Evolutionary conservation across 2,888 invertebrate species (phyloP), one percentile per base, ranked within the genome.

Genomic region (Pseudolycoriella hygida): DNA sequence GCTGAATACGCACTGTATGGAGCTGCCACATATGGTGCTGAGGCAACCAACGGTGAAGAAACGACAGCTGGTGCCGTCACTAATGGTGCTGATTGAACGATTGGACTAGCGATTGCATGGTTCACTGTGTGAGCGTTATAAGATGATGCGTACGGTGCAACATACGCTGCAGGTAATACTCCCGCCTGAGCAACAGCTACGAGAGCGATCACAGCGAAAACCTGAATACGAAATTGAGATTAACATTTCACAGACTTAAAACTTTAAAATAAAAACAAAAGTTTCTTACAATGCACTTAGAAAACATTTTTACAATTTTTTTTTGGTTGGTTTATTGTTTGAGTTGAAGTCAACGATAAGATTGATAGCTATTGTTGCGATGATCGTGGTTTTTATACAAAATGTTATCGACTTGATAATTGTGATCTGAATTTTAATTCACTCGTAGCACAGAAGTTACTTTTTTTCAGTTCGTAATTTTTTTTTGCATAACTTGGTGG

Each of bases 71-170:
- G 57, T 4, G 60, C 54, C 15, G 69, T 60, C 17, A 64, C 51
- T 2, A 58, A 55, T 18, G 64, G 59, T 12, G 62, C 57, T 10
- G 69, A 58, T 30, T 53, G 55, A 1, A 68, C 57, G 4, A 74
- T 70, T 1, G 82, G 82, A 10, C 77, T 69, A 18, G 81, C 80
- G 3, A 81, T 71, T 1, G 82, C 82, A 54, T 83, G 83, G 64
- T 82, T 80, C 46, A 83, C 70, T 17, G 76, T 68, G 54, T 81
- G 82, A 0, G 81, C 80, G 48, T 80, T 80, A 64, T 80, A 84
- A 12, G 80, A 80, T 53, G 73, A 75, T 44, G 83, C 82, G 53
- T 80, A 81, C 3, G 83, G 81, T 1, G 81, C 77, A 3, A 81
- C 68, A 46, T 73, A 71, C 44, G 74, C 70, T 3, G 76, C 76